Evolutionary conservation across 2,113 vertebrate species (phyloP).

Genomic region (Panurus biarmicus): DNA sequence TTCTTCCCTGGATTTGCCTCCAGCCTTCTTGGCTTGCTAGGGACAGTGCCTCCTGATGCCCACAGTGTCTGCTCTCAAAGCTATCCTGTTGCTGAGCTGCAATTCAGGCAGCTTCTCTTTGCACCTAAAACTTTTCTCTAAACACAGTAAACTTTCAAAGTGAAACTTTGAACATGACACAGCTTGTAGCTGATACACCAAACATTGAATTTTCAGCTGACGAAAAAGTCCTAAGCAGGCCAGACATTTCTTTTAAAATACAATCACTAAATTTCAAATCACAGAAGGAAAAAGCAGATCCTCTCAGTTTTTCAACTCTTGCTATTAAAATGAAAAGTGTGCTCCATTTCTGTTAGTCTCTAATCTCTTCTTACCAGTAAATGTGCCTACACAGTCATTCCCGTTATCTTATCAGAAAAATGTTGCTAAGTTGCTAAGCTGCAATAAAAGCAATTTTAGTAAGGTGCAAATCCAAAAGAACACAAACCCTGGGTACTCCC

Average conservation of each 20-base stretch:
- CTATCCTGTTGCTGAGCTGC: neutral
- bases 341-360: neutral
- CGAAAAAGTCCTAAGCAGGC: neutral
- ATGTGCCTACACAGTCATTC: conserved; percentile 49
- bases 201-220: neutral
- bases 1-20: neutral
- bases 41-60: neutral
- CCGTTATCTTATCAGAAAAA: conserved; percentile 66
- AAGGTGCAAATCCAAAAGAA: conserved; percentile 60
- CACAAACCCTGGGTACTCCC: conserved; percentile 38
- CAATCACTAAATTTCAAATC: neutral
- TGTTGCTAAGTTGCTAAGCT: conserved; percentile 36
- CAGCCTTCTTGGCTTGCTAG: neutral
- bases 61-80: neutral
- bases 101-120: neutral
- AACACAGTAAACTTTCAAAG: neutral
- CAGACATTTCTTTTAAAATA: neutral
- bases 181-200: neutral
- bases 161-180: neutral
- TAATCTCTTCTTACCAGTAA: conserved; percentile 34
- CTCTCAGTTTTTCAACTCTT: neutral
- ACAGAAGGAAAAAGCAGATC: neutral
- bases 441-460: conserved; percentile 62
- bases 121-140: neutral
- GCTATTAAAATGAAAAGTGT: conserved; percentile 24